Conservation (phyloP, 2,888 invertebrate genomes). For the Limnephilus auricula region DNA sequence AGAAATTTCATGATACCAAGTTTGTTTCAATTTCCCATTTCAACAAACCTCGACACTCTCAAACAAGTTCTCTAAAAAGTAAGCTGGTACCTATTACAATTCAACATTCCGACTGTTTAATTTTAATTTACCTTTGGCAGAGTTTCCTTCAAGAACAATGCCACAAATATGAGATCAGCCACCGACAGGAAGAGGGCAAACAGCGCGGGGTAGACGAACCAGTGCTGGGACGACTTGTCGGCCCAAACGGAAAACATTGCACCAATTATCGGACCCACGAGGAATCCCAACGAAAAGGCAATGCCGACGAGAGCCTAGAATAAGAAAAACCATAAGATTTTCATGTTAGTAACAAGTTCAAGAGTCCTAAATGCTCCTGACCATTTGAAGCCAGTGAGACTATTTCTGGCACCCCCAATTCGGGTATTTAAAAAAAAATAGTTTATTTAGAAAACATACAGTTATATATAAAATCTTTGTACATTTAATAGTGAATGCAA, state of each 20-base stretch:
- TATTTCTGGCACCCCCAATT: too few species aligned
- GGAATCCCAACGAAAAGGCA: constrained; percentile 98
- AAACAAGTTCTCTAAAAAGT: not conserved
- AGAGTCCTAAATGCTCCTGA: too few species aligned
- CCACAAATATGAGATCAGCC: constrained; percentile 87
- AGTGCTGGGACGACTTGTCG: constrained; percentile 80
- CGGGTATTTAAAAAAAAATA: too few species aligned
- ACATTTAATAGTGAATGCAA: too few species aligned
- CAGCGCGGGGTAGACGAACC: constrained; percentile 90
- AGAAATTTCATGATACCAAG: too few species aligned
- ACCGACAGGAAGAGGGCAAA: constrained; percentile 86
- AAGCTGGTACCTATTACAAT: not conserved
- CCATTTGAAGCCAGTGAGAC: too few species aligned
- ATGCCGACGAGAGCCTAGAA: constrained; percentile 95
- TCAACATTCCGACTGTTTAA: not conserved
- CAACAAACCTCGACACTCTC: too few species aligned
- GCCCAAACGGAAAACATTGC: constrained; percentile 88
- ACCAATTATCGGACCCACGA: constrained; percentile 96
- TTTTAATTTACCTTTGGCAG: constrained; percentile 79
- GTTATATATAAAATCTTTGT: too few species aligned
- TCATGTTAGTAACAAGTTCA: too few species aligned
- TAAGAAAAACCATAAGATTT: not conserved
- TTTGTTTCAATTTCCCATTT: too few species aligned
- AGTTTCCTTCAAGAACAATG: constrained; percentile 88
- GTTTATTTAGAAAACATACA: too few species aligned